Evolutionary conservation across 2,888 invertebrate genomes (phyloP), one percentile per base, ranked within the genome.

Genomic region (Anticlea derivata): DNA sequence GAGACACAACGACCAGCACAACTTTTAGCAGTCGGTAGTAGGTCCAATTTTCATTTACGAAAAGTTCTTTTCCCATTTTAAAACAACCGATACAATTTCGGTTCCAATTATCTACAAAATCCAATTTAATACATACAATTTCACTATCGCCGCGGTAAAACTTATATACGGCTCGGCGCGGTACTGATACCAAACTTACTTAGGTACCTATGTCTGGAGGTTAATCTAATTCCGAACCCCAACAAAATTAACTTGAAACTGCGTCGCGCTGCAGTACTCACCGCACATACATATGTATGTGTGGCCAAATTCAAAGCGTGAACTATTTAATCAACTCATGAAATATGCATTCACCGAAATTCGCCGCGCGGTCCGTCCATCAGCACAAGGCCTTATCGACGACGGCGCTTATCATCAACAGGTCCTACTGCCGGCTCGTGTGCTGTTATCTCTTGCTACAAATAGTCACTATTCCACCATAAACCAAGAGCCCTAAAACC

Each of bases 271-370:
- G 72, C 68, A 71, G 71, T 70, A 73, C 69, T 72, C 70, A 65
- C 66, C 65, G 69, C 70, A 70, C 70, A 76, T 73, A 69, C 66
- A 70, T 73, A 71, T 72, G 70, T 69, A 68, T 70, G 60, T 65
- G 64, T 66, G 66, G 65, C 70, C 71, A 75, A 81, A 80, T 85
- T 76, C 79, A 80, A 79, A 85, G 83, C 82, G 83, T 78, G 80
- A 89, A 87, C 86, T 89, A 89, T 89, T 89, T 88, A 87, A 87
- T 87, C 87, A 86, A 85, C 82, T 88, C 88, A 88, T 87, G 87
- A 85, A 88, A 86, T 86, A 88, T 88, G 84, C 86, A 88, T 88
- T 87, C 77, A 78, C 88, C 87, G 81, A 88, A 88, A 86, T 87
- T 86, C 85, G 73, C 82, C 75, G 77, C 24, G 78, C 73, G 72